phyloP scores from a whole-genome alignment of 2,888 invertebrate genomes.

The Schrankia costaestrigalis region DNA sequence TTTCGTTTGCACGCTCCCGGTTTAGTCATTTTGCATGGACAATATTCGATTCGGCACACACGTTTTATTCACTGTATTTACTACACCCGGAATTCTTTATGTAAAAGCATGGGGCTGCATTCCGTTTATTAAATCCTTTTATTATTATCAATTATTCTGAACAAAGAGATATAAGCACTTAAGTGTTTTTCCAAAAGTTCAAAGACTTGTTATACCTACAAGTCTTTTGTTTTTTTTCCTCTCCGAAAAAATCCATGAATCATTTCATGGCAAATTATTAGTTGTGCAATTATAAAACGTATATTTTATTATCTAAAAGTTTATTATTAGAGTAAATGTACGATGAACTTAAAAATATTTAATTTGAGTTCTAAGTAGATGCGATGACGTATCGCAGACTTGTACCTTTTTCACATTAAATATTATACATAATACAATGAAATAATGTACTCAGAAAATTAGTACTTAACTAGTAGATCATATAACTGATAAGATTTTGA shows the following conservation, averaged over 20 bases:
- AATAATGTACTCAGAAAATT: neutral
- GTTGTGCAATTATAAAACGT: too few species aligned
- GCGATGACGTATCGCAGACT: too few species aligned
- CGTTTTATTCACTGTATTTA: conserved; percentile 21
- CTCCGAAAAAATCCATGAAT: too few species aligned
- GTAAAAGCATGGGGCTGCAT: conserved; percentile 7
- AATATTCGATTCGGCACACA: conserved; percentile 31
- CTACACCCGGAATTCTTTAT: conserved; percentile 16
- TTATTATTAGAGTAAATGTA: too few species aligned
- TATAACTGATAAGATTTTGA: conserved; percentile 6
- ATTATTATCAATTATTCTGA: conserved; percentile 5
- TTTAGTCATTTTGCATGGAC: conserved; percentile 54
- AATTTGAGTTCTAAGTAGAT: too few species aligned
- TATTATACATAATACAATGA: too few species aligned
- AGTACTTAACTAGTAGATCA: neutral
- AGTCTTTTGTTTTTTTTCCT: too few species aligned
- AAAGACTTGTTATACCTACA: conserved; percentile 1
- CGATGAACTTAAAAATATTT: too few species aligned
- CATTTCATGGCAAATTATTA: too few species aligned
- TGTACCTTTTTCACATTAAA: too few species aligned
- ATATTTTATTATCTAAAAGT: too few species aligned
- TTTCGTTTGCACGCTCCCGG: conserved; percentile 46
- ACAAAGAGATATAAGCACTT: neutral
- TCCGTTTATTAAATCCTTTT: conserved; percentile 10
- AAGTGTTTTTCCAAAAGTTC: conserved; percentile 4